phyloP scores from a whole-genome alignment of 2,888 invertebrate species.

The Papilio gigon region DNA sequence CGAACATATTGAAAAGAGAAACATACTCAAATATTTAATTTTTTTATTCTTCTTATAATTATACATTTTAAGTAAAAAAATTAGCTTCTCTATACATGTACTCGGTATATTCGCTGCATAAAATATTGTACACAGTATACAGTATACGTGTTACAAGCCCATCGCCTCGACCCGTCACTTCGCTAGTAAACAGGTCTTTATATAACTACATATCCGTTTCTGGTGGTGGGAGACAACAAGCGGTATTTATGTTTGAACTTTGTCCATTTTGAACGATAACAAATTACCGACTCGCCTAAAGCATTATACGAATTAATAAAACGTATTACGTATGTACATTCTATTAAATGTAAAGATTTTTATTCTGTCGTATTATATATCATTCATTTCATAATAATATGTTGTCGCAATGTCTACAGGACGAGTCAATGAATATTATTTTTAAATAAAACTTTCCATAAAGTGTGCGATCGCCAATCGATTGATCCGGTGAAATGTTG shows the following conservation, averaged over 20 bases:
- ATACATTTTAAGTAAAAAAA: no score
- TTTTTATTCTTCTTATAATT: no score
- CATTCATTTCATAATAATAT: background rate
- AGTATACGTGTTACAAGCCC: conserved; percentile 2
- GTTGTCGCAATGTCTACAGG: background rate
- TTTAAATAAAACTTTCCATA: no score
- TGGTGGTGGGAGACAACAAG: conserved; percentile 33
- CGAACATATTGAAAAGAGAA: background rate
- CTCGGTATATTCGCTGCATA: background rate
- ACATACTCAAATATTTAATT: background rate
- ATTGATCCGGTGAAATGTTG: background rate
- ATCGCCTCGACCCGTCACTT: conserved; percentile 28
- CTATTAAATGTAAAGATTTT: background rate
- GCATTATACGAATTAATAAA: conserved; percentile 16
- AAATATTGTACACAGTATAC: background rate
- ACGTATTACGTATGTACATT: background rate
- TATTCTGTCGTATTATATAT: background rate
- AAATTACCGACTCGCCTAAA: conserved; percentile 11
- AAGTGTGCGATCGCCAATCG: background rate
- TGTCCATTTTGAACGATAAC: conserved; percentile 22
- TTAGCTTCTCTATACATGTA: background rate
- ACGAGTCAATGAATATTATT: background rate
- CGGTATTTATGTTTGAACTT: conserved; percentile 39
- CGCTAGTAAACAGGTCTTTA: conserved; percentile 37
- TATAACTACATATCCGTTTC: conserved; percentile 28